Evolutionary conservation across 2,797 vertebrate species (phyloP).

Genomic region (Pangasius djambal): DNA sequence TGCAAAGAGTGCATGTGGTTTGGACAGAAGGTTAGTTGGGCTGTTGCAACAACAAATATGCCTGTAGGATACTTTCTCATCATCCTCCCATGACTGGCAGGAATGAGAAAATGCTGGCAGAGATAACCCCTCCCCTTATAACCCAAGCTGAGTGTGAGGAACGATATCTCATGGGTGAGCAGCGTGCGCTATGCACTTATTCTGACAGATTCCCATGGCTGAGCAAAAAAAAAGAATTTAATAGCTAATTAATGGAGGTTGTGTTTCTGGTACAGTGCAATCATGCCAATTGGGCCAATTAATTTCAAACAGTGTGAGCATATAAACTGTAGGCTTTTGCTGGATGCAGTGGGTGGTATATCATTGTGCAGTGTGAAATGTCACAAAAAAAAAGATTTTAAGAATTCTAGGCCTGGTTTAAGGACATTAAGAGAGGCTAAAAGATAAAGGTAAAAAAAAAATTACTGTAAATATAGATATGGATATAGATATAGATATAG

Average conservation of each 20-base stretch:
- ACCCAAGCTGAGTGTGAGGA: slow-evolving; percentile 10
- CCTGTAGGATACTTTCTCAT: slow-evolving; percentile 19
- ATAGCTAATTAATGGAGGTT: background rate
- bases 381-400: background rate
- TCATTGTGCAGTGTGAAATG: background rate
- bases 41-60: slow-evolving; percentile 25
- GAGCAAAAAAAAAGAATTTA: background rate
- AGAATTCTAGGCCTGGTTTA: background rate
- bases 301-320: background rate
- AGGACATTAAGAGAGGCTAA: background rate
- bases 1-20: slow-evolving; percentile 27
- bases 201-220: slow-evolving; percentile 6
- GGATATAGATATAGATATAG: no score
- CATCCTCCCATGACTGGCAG: slow-evolving; percentile 15
- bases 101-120: slow-evolving; percentile 6
- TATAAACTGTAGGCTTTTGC: background rate
- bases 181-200: background rate
- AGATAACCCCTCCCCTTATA: background rate
- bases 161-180: background rate
- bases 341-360: background rate
- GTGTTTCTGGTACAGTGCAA: background rate
- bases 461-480: background rate
- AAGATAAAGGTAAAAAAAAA: background rate
- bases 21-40: slow-evolving; percentile 22
- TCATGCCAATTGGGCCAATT: background rate